These are phyloP conservation scores for Trypoxylon attenuatum DNA, from an alignment of 2,888 invertebrate genomes.

Conservation along the genomic window DNA sequence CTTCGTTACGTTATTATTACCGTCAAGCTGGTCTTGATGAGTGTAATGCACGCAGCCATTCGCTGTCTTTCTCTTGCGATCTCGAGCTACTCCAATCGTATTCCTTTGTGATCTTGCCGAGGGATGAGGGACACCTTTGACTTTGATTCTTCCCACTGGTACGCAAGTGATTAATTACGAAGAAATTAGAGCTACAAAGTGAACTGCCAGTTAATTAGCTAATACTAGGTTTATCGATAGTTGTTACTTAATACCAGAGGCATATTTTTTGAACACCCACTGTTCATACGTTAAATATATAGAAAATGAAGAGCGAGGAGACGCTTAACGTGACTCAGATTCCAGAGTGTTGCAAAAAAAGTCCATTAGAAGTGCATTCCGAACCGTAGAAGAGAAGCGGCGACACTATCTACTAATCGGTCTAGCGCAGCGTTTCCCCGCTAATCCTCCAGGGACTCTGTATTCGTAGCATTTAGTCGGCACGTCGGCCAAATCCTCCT, in stretches of 20 bases:
- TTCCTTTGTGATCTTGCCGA: not conserved
- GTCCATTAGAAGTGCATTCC: not conserved
- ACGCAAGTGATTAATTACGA: too few relatives aligned
- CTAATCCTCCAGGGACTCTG: conserved; percentile 39
- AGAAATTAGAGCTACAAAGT: too few relatives aligned
- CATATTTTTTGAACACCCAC: too few relatives aligned
- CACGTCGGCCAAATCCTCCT: conserved; percentile 45
- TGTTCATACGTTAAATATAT: not conserved
- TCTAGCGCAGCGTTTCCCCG: conserved; percentile 35
- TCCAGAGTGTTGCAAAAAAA: too few relatives aligned
- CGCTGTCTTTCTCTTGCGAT: conserved; percentile 21
- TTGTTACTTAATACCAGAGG: too few relatives aligned
- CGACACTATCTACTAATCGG: conserved; percentile 42
- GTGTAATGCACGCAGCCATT: conserved; percentile 28
- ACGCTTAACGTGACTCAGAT: too few relatives aligned
- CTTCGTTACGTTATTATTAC: conserved; percentile 45
- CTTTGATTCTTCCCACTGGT: too few relatives aligned
- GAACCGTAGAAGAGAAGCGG: conserved; percentile 17
- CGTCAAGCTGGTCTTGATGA: conserved; percentile 15
- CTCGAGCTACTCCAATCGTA: not conserved
- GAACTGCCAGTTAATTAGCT: too few relatives aligned
- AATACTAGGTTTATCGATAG: too few relatives aligned
- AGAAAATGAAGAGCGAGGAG: not conserved
- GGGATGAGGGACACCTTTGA: not conserved
- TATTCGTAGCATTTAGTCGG: conserved; percentile 47